Base-by-base conservation (phyloP, 2,888 invertebrate genomes). In the Bellardia pandia region DNA sequence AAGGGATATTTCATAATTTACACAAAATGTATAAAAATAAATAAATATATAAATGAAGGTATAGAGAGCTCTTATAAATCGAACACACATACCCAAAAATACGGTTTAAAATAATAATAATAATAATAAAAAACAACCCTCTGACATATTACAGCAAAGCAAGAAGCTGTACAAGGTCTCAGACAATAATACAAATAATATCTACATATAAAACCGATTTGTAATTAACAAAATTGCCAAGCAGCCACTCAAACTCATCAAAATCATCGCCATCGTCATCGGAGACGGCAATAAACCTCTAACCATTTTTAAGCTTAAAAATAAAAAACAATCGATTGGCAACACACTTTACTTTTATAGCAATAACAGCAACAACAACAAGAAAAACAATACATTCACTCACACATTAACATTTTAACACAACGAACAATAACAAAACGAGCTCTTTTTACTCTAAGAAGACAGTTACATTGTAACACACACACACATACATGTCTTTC, bases 151-250 rank as follows among this genome's bases (percentile, higher is more conserved):
- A 42, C 9, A 45, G 23, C 71, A 80, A 62, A 77, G 64, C 68
- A 85, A 88, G 87, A 86, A 86, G 87, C 87, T 86, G 75, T 79
- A 79, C 82, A 85, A 82, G 86, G 85, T 79, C 78, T 86, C 82
- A 86, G 86, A 82, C 83, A 81, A 78, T 80, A 77, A 82, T 71
- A 82, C 81, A 80, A 86, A 88, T 79, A 85, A 88, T 82, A 85
- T 89, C 81, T 88, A 72, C 85, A 89, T 88, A 88, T 86, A 88
- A 89, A 89, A 89, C 88, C 91, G 91, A 91, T 92, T 93, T 93
- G 93, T 93, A 93, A 93, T 93, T 93, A 93, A 93, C 93, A 93
- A 93, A 93, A 93, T 93, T 93, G 93, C 93, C 92, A 93, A 91
- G 92, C 92, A 92, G 92, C 91, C 91, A 90, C 89, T 89, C 89